Base-by-base conservation (phyloP, 2,888 invertebrate genomes). In the Dicroscelio sp. region DNA sequence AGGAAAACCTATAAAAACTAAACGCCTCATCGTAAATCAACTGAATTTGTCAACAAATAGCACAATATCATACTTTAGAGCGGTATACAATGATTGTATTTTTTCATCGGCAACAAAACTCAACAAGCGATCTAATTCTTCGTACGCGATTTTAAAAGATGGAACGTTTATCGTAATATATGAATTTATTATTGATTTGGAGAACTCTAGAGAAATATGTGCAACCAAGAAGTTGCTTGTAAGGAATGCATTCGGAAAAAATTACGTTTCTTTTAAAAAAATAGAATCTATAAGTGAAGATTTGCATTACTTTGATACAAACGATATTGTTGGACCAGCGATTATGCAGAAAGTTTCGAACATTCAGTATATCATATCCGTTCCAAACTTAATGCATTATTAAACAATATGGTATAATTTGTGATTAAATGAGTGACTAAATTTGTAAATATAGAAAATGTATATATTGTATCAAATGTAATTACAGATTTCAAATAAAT, bases 111-210 rank as follows among this genome's bases (percentile, higher is more conserved):
- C 55, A 17, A 17, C 5, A 55, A 55, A 55, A 55, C 5, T 17
- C 10, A 55, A 55, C 5, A 55, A 12, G n/a, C 10, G n/a, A 55
- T 55, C 55, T 5, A n/a, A 55, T 55, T 17, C 10, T 55, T 55
- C 55, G 10, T 55, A 55, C n/a, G 55, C 55, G n/a, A n/a, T 55
- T 55, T 55, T 55, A 55, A n/a, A 55, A 55, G 55, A 55, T 55
- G 55, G 17, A n/a, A 55, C 55, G n/a, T 55, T 17, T 55, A 17
- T 55, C n/a, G 14, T 17, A n/a, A 55, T 55, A 55, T 55, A 5
- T 17, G 14, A 55, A n/a, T 55, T 55, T n/a, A n/a, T 55, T 55
- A n/a, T 55, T 8, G 55, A 55, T 55, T 17, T 5, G 5, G n/a
- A 55, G n/a, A 55, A 55, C 5, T 8, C 17, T 55, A 55, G 5